Conservation (phyloP, 2,797 vertebrate species). For the Callimico goeldii region DNA sequence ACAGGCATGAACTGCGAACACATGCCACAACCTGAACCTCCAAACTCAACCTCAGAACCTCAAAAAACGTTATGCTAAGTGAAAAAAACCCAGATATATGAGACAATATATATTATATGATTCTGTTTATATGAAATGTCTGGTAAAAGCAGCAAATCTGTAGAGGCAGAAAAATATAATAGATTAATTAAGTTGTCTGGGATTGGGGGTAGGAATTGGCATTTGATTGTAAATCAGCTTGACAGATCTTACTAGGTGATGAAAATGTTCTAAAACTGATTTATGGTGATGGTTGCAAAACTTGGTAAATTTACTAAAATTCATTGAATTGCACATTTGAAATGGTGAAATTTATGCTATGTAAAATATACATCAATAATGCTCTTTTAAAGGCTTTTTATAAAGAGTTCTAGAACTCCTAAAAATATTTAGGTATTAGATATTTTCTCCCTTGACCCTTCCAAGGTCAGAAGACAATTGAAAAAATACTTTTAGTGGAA, state of each 20-base stretch:
- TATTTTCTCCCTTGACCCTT: neutral
- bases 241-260: neutral
- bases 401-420: neutral
- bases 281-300: neutral
- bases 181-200: neutral
- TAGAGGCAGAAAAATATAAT: neutral
- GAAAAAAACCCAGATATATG: neutral
- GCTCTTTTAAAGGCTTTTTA: neutral
- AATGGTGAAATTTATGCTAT: neutral
- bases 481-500: neutral
- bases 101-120: neutral
- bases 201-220: neutral
- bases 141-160: neutral
- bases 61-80: neutral
- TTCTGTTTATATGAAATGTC: neutral
- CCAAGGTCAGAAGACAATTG: neutral
- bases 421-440: neutral
- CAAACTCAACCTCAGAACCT: neutral
- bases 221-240: neutral
- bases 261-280: slow-evolving; percentile 24
- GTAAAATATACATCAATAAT: neutral
- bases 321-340: neutral
- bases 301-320: neutral
- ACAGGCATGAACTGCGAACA: neutral
- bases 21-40: neutral